phyloP scores from a whole-genome alignment of 1,140 invertebrate species.

The Solenopsis invicta region DNA sequence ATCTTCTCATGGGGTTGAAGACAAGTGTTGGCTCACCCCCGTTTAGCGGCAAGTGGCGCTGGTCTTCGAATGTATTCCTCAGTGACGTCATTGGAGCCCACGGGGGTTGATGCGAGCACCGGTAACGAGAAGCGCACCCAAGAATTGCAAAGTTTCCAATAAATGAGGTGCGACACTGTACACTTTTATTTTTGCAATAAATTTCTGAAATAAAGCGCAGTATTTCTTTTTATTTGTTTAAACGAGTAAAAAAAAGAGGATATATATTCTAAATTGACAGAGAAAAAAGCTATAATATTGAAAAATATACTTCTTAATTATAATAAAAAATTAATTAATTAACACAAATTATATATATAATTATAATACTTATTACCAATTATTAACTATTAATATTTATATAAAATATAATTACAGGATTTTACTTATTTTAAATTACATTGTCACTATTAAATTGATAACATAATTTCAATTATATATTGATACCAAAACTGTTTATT shows the following conservation, averaged over 20 bases:
- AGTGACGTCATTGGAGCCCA: constrained; percentile 74
- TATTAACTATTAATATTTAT: neutral
- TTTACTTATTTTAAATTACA: neutral
- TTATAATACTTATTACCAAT: neutral
- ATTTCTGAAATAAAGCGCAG: neutral
- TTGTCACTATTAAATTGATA: neutral
- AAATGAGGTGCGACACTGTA: neutral
- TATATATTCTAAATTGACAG: neutral
- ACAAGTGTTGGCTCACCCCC: constrained; percentile 72
- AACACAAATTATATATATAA: no score
- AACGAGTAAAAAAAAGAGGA: constrained; percentile 12
- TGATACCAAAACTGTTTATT: neutral
- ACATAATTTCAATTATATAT: neutral
- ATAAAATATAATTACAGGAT: neutral
- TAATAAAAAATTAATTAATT: neutral
- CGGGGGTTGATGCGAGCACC: constrained; percentile 5
- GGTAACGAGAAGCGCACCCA: constrained; percentile 25
- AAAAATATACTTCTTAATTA: neutral
- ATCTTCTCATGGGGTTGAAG: constrained; percentile 75
- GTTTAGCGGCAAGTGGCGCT: constrained; percentile 61
- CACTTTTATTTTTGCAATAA: neutral
- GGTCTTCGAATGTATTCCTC: constrained; percentile 66
- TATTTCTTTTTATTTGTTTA: neutral
- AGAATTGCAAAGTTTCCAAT: constrained; percentile 59
- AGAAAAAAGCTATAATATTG: neutral